A percentile compares a stretch with the other conserved stretches of the same genome.
Evolutionary conservation across 2,888 invertebrate genomes (phyloP).

Genomic region (Erebia aethiops): DNA sequence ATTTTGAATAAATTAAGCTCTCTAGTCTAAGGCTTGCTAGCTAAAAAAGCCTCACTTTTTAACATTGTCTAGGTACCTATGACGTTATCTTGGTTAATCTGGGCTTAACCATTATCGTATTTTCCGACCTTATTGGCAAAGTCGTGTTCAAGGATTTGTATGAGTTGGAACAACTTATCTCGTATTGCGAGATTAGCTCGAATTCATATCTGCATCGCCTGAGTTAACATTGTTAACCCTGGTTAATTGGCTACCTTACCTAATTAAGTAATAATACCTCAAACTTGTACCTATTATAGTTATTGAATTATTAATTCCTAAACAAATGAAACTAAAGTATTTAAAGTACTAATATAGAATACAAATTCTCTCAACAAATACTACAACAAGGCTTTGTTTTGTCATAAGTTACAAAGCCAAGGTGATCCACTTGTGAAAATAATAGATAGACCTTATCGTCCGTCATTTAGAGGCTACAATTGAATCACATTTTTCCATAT

Average conservation of each 20-base stretch:
- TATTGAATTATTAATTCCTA: no score
- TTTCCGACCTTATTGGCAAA: background rate
- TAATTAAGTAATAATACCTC: background rate
- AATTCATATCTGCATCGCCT: background rate
- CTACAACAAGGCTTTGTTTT: conserved; percentile 13
- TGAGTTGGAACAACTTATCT: background rate
- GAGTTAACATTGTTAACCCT: background rate
- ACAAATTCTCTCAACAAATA: conserved; percentile 24
- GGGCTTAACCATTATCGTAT: background rate
- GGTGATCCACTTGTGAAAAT: background rate
- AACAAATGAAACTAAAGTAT: no score
- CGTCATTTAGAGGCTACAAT: conserved; percentile 24
- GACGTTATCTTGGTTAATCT: background rate
- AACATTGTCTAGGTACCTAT: no score
- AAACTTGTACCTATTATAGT: no score
- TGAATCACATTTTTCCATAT: conserved; percentile 22
- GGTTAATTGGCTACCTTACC: background rate
- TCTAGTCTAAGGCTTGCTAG: no score
- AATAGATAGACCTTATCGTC: conserved; percentile 12
- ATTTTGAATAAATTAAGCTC: no score
- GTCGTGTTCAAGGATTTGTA: background rate
- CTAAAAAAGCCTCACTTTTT: no score
- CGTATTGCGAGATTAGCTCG: background rate
- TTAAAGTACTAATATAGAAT: conserved; percentile 13
- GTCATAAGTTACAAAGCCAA: background rate